These are phyloP conservation scores for Drosophila azteca DNA, from an alignment of 1,140 invertebrate genomes.

Conservation along the genomic window DNA sequence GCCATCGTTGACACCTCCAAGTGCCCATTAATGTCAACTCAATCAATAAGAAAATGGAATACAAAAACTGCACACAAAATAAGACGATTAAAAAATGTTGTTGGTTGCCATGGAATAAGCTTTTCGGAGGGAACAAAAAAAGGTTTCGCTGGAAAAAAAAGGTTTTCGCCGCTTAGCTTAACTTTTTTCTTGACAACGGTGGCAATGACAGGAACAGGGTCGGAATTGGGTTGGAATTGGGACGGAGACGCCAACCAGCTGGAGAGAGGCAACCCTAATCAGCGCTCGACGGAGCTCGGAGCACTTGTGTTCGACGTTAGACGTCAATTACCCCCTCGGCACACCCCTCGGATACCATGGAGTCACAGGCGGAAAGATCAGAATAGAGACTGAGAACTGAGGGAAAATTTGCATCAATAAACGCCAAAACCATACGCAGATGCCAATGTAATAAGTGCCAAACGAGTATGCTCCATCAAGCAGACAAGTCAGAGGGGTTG, in stretches of 20 bases:
- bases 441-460: slow-evolving; percentile 80
- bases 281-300: slow-evolving; percentile 56
- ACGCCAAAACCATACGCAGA: slow-evolving; percentile 80
- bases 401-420: slow-evolving; percentile 77
- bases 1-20: slow-evolving; percentile 65
- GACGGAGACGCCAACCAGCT: slow-evolving; percentile 5
- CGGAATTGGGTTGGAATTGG: not conserved
- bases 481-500: slow-evolving; percentile 21
- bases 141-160: slow-evolving; percentile 48
- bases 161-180: slow-evolving; percentile 39
- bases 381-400: slow-evolving; percentile 33
- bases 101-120: slow-evolving; percentile 45
- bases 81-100: slow-evolving; percentile 40
- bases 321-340: slow-evolving; percentile 81
- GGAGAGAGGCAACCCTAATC: slow-evolving; percentile 70
- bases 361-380: slow-evolving; percentile 27
- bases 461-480: slow-evolving; percentile 74
- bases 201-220: slow-evolving; percentile 62
- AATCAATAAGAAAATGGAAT: slow-evolving; percentile 54
- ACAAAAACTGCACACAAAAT: slow-evolving; percentile 53
- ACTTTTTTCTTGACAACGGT: slow-evolving; percentile 73
- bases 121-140: slow-evolving; percentile 15
- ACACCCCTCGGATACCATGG: not conserved
- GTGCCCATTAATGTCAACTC: slow-evolving; percentile 78
- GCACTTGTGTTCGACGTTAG: slow-evolving; percentile 80